These are phyloP conservation scores for Phyto melanocephala DNA, from an alignment of 2,888 invertebrate species.

Conservation along the genomic window DNA sequence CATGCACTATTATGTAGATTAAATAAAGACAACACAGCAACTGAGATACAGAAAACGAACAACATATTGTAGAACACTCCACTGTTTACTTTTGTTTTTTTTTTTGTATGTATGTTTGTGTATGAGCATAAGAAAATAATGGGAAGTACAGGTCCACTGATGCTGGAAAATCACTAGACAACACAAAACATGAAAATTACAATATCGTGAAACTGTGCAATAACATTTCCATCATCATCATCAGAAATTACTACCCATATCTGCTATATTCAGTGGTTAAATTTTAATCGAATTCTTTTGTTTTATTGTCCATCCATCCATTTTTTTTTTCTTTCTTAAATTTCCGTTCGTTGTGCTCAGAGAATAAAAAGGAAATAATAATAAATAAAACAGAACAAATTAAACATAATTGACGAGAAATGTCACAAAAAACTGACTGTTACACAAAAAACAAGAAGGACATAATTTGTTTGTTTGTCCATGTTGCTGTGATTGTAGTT, in stretches of 20 bases:
- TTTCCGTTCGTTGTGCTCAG: neutral
- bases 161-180: conserved; percentile 1
- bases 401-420: conserved; percentile 53
- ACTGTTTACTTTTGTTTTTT: neutral
- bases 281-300: conserved; percentile 55
- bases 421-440: conserved; percentile 23
- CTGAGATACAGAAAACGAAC: neutral
- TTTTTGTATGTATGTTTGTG: neutral
- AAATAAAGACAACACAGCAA: conserved; percentile 7
- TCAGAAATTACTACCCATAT: conserved; percentile 43
- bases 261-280: conserved; percentile 50
- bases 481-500: neutral
- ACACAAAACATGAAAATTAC: conserved; percentile 5
- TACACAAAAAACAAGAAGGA: conserved; percentile 22
- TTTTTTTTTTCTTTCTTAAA: neutral
- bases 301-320: neutral
- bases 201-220: conserved; percentile 14
- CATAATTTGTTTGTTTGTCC: conserved; percentile 32
- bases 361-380: conserved; percentile 1
- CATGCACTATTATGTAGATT: conserved; percentile 23
- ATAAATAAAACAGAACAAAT: conserved; percentile 31
- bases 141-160: neutral
- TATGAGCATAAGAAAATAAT: neutral
- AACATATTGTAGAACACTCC: neutral
- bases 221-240: conserved; percentile 25